Base-by-base conservation (phyloP, 1,140 invertebrate genomes). In the Drosophila novamexicana region DNA sequence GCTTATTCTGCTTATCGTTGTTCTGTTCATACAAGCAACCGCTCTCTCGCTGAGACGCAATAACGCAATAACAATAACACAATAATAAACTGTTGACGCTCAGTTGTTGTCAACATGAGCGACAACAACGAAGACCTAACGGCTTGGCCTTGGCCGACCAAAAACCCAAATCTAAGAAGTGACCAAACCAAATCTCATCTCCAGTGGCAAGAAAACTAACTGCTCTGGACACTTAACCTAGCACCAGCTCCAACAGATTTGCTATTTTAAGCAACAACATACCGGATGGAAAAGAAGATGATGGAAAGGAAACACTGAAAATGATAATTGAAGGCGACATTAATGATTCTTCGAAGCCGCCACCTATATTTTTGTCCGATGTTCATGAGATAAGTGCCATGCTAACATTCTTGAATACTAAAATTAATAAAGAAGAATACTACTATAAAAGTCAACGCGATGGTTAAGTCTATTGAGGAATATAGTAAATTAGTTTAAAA, bases 381-480 rank as follows among this genome's bases (percentile, higher is more conserved):
- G 22, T 49, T 18, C 32, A 49, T 49, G 9, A 49, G 2, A 49
- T 12, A 49, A 49, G 22, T 49, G 6, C 7, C 12, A 49, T 49
- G 14, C 44, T 47, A 47, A 14, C 2, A 6, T 16, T 32, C 9
- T 22, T 29, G 29, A 49, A 49, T 49, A 9, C 7, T 29, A 49
- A 29, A 49, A 49, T 29, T 29, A 49, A 49, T 16, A 49, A 49
- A 32, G 47, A 49, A 63, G 22, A 22, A 0, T 22, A 3, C 14
- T 65, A 18, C 6, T 67, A 71, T 53, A 67, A 76, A 52, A 36
- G 16, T 9, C 50, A 56, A 53, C 53, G 56, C 22, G 54, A 77
- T 22, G 56, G 45, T 69, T 37, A 69, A 64, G 37, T 36, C 63
- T 42, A 42, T 68, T 8, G 47, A 72, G 6, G 36, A 47, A 47